phyloP scores from a whole-genome alignment of 2,888 invertebrate species.

The Timandra comae region DNA sequence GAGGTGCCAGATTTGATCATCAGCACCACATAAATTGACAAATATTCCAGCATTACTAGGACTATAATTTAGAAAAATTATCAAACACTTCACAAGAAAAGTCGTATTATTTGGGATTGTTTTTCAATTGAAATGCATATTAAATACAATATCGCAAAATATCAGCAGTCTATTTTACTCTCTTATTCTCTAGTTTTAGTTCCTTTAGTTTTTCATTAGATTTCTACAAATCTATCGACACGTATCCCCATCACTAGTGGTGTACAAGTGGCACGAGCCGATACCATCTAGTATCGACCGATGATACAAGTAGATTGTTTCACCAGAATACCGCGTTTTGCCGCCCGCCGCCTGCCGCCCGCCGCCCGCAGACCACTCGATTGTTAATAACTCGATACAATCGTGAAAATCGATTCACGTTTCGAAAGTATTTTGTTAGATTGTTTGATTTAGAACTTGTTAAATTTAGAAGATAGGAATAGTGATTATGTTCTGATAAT shows the following conservation, averaged over 20 bases:
- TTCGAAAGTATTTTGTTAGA: conserved; percentile 36
- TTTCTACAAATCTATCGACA: conserved; percentile 30
- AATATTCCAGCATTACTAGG: no score
- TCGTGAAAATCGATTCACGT: conserved; percentile 50
- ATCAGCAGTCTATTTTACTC: not conserved
- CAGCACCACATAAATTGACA: no score
- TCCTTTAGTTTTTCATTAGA: not conserved
- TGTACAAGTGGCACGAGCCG: conserved; percentile 73
- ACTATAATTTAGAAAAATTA: no score
- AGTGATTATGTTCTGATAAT: not conserved
- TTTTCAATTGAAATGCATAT: no score
- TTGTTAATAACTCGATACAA: conserved; percentile 47
- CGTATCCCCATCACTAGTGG: conserved; percentile 41
- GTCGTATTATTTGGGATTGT: no score
- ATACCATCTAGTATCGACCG: conserved; percentile 65
- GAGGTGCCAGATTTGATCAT: no score
- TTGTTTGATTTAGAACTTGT: conserved; percentile 22
- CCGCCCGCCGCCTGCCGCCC: conserved; percentile 20
- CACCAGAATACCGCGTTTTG: conserved; percentile 50
- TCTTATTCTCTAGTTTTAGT: not conserved
- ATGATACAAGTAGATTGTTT: conserved; percentile 72
- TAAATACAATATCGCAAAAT: no score
- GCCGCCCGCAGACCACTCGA: conserved; percentile 40
- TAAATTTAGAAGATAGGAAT: conserved; percentile 16
- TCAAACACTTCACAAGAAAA: no score